These are phyloP conservation scores for Silvanus unidentatus DNA, from an alignment of 2,888 invertebrate genomes.

Conservation along the genomic window DNA sequence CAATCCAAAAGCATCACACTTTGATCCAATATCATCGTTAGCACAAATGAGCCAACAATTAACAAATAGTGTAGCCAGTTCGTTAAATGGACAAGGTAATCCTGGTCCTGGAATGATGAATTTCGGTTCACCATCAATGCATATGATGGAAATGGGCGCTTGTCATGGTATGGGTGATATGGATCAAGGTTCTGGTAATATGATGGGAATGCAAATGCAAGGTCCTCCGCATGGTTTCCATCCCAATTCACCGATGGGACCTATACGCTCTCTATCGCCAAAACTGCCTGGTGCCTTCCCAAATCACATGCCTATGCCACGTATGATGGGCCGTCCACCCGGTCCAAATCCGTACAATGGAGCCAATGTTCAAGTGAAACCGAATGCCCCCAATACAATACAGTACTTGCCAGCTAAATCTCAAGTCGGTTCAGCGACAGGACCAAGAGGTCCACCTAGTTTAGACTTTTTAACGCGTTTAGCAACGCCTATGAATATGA, in stretches of 20 bases:
- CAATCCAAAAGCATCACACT: constrained; percentile 63
- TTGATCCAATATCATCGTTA: constrained; percentile 89
- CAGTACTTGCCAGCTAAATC: constrained; percentile 95
- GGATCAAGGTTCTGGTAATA: constrained; percentile 36
- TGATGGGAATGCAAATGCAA: constrained; percentile 45
- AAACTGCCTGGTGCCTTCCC: constrained; percentile 58
- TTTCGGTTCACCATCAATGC: constrained; percentile 50
- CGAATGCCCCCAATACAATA: constrained; percentile 95
- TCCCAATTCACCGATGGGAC: constrained; percentile 41
- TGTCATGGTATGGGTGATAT: constrained; percentile 43
- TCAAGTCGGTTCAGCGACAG: constrained; percentile 69
- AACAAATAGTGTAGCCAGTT: constrained; percentile 66
- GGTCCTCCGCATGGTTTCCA: constrained; percentile 45
- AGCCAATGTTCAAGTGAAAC: constrained; percentile 88
- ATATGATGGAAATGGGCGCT: constrained; percentile 46
- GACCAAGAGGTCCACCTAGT: constrained; percentile 81
- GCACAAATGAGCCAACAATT: constrained; percentile 93
- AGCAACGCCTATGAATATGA: constrained; percentile 72
- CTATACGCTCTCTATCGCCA: constrained; percentile 55
- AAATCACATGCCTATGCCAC: constrained; percentile 47
- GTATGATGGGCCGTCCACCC: constrained; percentile 62
- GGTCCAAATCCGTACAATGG: constrained; percentile 63
- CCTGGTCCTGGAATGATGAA: constrained; percentile 51
- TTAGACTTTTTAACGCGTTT: constrained; percentile 85
- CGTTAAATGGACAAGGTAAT: constrained; percentile 52